Base-by-base conservation (phyloP, 1,140 invertebrate species). In the Nephotettix cincticeps region DNA sequence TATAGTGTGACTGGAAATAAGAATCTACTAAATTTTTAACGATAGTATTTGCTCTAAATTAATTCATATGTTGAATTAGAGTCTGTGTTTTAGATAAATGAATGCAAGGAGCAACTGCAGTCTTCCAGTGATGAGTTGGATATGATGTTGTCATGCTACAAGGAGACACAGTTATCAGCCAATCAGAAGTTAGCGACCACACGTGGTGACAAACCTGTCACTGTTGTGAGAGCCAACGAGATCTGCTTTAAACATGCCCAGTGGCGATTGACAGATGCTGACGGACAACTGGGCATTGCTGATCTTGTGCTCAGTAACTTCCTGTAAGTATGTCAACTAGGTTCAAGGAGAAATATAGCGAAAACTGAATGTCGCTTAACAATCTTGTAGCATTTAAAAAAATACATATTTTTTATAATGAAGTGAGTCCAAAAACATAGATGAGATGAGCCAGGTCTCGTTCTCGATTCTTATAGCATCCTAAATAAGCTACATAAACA, bases 211-310 rank as follows among this genome's bases (percentile, higher is more conserved):
- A 89, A 90, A 74, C 87, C 89, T 36, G 87, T 90, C 30, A 89
- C 89, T 1, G 90, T 95, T 32, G 91, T 95, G 9, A 84, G 96
- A 51, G 89, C 94, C 25, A 97, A 96, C 79, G 97, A 99, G 84
- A 98, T 99, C 74, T 99, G 95, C 80, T 99, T 99, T 80, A 98
- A 98, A 81, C 94, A 97, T 80, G 97, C 97, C n/a, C 92, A 96
- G 74, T 99, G 98, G 98, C 82, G 96, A 66, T 86, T 99, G 27
- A 99, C 97, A 0, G 96, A 99, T 81, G 91, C 93, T 4, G 97
- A 99, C 85, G 97, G 98, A 0, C 97, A 98, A 80, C 88, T 99
- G 58, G 97, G 96, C 58, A 96, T 99, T 74, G 93, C 97, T 1
- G 97, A 99, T 84, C 84, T 99, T 43, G 90, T 96, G 23, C 87